Evolutionary conservation across 2,797 vertebrate species (phyloP).

Genomic region (Miichthys miiuy): DNA sequence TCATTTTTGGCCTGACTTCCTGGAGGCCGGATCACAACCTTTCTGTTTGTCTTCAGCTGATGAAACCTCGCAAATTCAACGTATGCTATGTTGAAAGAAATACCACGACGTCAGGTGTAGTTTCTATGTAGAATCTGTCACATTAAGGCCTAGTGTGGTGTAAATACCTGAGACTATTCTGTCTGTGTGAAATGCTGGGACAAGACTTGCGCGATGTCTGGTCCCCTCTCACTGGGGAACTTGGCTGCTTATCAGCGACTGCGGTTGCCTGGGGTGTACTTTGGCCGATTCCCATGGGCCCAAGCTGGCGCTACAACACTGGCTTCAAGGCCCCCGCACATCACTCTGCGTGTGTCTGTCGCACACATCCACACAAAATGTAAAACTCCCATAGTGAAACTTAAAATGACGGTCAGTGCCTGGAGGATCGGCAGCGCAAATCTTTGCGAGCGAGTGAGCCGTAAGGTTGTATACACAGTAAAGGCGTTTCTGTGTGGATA

Average conservation of each 20-base stretch:
- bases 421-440: background rate
- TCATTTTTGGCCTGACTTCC: background rate
- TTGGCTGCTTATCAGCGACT: slow-evolving; percentile 65
- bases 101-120: background rate
- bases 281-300: slow-evolving; percentile 51
- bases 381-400: background rate
- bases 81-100: background rate
- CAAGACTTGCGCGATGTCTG: slow-evolving; percentile 11
- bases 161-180: background rate
- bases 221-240: slow-evolving; percentile 7
- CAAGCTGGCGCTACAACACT: background rate
- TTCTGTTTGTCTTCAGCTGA: slow-evolving; percentile 4
- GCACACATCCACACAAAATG: slow-evolving; percentile 6
- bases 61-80: background rate
- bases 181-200: background rate
- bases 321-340: slow-evolving; percentile 19
- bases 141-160: background rate
- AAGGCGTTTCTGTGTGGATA: background rate
- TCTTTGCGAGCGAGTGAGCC: background rate
- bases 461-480: background rate
- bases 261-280: slow-evolving; percentile 64
- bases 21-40: background rate
- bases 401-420: background rate
- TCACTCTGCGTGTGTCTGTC: background rate
- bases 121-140: background rate